Evolutionary conservation across 2,888 invertebrate species (phyloP).

Genomic region (Diaprepes abbreviatus): DNA sequence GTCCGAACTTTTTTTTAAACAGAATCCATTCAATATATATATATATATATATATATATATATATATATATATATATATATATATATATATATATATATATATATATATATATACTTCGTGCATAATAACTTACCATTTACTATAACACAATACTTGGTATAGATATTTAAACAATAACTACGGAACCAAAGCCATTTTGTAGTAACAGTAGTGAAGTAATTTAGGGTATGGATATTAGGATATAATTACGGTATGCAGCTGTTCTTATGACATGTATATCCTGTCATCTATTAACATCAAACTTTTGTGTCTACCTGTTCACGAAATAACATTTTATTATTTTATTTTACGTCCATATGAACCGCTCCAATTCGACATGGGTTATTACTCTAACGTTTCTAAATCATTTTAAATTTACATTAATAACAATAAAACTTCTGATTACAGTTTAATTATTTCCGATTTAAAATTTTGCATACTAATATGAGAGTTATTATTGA

Average conservation of each 20-base stretch:
- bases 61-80: too few relatives aligned
- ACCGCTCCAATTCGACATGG: slow-evolving; percentile 2
- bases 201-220: slow-evolving; percentile 17
- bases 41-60: too few relatives aligned
- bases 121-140: too few relatives aligned
- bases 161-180: neutral
- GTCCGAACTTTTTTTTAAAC: too few relatives aligned
- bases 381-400: neutral
- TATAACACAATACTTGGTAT: too few relatives aligned
- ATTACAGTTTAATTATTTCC: slow-evolving; percentile 1
- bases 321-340: slow-evolving; percentile 1
- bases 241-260: slow-evolving; percentile 40
- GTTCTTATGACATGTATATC: slow-evolving; percentile 43
- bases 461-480: neutral
- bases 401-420: neutral
- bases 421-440: neutral
- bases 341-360: slow-evolving; percentile 14
- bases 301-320: slow-evolving; percentile 30
- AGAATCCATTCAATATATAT: too few relatives aligned
- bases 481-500: neutral
- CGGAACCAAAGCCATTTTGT: slow-evolving; percentile 15
- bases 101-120: too few relatives aligned
- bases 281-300: slow-evolving; percentile 45
- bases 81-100: too few relatives aligned
- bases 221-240: slow-evolving; percentile 40